Conservation (phyloP, 1,140 invertebrate genomes). For the Drosophila virilis region DNA sequence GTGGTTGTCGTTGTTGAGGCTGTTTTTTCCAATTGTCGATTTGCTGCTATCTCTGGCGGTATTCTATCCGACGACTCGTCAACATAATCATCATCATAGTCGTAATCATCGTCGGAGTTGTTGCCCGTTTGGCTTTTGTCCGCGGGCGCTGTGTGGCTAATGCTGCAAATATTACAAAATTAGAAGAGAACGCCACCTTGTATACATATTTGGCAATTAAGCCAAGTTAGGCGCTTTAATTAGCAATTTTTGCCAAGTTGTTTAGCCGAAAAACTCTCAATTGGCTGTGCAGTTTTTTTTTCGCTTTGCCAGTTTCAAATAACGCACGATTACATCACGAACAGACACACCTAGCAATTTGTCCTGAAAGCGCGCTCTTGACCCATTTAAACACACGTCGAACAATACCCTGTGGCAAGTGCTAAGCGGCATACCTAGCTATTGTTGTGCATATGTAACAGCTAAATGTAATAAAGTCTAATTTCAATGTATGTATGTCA, state of each 20-base stretch:
- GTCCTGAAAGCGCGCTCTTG: conserved; percentile 72
- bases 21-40: conserved; percentile 53
- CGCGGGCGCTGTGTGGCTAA: conserved; percentile 65
- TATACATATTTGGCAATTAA: conserved; percentile 38
- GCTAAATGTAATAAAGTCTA: background rate
- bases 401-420: conserved; percentile 8
- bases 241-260: conserved; percentile 44
- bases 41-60: conserved; percentile 54
- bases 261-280: conserved; percentile 38
- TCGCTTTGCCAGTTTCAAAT: conserved; percentile 32
- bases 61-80: conserved; percentile 18
- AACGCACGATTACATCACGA: conserved; percentile 56
- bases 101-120: conserved; percentile 39
- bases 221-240: conserved; percentile 11
- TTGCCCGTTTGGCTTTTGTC: conserved; percentile 34
- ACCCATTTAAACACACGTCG: conserved; percentile 60
- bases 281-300: conserved; percentile 30
- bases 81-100: conserved; percentile 63
- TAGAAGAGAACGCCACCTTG: conserved; percentile 18
- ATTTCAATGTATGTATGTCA: no score
- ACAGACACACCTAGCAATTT: conserved; percentile 70
- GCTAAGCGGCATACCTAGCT: background rate
- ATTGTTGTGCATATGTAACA: background rate
- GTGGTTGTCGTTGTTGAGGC: conserved; percentile 65
- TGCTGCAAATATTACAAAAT: conserved; percentile 42